Evolutionary conservation across 2,113 vertebrate species (phyloP).

Genomic region (Actenoides lindsayi): DNA sequence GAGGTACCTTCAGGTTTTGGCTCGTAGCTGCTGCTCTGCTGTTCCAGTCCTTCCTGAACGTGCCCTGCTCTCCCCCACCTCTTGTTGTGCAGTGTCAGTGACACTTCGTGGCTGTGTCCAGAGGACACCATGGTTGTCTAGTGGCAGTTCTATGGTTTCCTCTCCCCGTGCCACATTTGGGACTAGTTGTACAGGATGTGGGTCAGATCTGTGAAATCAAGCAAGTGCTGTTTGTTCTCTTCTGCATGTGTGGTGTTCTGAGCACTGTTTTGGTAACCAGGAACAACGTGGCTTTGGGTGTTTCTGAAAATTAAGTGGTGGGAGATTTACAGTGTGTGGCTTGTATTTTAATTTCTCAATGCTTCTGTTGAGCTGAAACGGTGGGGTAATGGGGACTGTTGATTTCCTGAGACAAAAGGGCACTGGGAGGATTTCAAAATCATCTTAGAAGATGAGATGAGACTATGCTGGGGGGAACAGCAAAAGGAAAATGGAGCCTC

Average conservation of each 20-base stretch:
- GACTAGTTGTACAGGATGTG: slow-evolving; percentile 45
- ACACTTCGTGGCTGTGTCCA: background rate
- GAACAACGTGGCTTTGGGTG: background rate
- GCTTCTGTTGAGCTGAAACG: background rate
- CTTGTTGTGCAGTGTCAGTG: background rate
- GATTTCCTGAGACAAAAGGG: background rate
- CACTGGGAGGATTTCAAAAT: background rate
- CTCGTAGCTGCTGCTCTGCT: background rate
- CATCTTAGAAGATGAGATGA: background rate
- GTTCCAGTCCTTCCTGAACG: background rate
- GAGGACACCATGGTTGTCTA: background rate
- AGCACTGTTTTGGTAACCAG: background rate
- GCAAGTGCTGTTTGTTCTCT: background rate
- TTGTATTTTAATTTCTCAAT: background rate
- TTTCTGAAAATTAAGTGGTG: background rate
- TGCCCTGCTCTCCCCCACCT: background rate
- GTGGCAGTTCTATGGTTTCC: slow-evolving; percentile 8
- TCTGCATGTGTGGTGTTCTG: background rate
- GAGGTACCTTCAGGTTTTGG: background rate
- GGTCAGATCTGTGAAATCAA: slow-evolving; percentile 33
- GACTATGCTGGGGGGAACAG: background rate
- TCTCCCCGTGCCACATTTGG: background rate
- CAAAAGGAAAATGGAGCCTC: background rate
- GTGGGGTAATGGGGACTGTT: background rate
- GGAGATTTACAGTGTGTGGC: background rate